Conservation (phyloP, 2,797 vertebrate genomes). For the Oreortyx pictus region DNA sequence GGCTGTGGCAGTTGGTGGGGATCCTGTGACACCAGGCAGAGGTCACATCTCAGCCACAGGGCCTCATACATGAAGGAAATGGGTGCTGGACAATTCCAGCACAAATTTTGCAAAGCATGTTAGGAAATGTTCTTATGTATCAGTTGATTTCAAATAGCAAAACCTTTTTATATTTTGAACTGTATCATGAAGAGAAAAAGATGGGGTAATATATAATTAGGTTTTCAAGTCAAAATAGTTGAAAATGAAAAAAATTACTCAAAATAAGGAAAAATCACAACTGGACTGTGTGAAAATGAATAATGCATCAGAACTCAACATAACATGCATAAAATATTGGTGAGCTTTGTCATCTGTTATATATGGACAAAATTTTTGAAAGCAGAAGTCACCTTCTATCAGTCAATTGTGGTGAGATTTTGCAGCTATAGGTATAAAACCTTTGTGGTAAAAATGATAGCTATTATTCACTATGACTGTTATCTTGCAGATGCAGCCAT, state of each 20-base stretch:
- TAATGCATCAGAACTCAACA: not conserved
- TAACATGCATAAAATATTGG: not conserved
- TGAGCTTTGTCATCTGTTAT: accelerated
- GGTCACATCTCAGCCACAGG: not conserved
- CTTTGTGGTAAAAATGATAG: not conserved
- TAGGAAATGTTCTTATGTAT: not conserved
- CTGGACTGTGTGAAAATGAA: not conserved
- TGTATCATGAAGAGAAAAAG: not conserved
- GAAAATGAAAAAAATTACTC: not conserved
- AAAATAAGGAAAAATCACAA: not conserved
- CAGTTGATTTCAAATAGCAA: not conserved
- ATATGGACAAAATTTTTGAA: not conserved
- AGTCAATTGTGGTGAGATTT: not conserved
- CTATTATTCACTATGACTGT: not conserved
- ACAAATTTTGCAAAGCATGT: not conserved
- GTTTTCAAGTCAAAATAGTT: not conserved
- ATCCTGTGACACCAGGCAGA: too few species aligned
- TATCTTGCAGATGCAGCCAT: not conserved
- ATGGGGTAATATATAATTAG: not conserved
- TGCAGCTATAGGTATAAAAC: not conserved
- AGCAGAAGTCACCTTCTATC: not conserved
- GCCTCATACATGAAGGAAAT: not conserved
- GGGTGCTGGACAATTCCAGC: accelerated
- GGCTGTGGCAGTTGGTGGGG: not conserved
- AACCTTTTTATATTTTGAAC: not conserved